Conservation (phyloP, 2,797 vertebrate species). For the Echeneis naucrates region DNA sequence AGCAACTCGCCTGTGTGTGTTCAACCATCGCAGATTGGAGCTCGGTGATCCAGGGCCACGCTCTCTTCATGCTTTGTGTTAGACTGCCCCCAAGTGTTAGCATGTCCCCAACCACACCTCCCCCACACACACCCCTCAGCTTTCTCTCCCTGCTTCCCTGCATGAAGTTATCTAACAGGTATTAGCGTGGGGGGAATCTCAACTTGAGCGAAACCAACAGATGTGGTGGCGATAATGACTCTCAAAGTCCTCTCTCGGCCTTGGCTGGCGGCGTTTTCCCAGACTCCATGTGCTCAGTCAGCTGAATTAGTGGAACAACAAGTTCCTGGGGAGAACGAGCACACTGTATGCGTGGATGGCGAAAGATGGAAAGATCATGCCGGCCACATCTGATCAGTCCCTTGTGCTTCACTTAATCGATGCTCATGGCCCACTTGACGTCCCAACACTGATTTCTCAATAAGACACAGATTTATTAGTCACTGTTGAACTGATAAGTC, state of each 20-base stretch:
- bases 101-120: neutral
- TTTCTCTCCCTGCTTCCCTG: constrained; percentile 17
- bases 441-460: constrained; percentile 14
- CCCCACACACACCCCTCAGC: neutral
- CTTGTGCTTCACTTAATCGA: constrained; percentile 32
- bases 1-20: constrained; percentile 40
- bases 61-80: constrained; percentile 60
- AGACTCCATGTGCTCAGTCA: constrained; percentile 70
- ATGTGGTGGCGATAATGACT: constrained; percentile 76
- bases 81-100: constrained; percentile 76
- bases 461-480: constrained; percentile 10
- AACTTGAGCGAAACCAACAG: constrained; percentile 74
- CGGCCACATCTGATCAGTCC: constrained; percentile 41
- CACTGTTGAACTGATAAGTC: constrained; percentile 10
- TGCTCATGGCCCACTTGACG: constrained; percentile 4
- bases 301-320: constrained; percentile 66
- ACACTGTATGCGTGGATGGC: constrained; percentile 44
- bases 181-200: constrained; percentile 44
- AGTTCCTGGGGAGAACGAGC: constrained; percentile 54
- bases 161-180: constrained; percentile 65
- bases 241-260: constrained; percentile 62
- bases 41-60: neutral
- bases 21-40: constrained; percentile 17
- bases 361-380: constrained; percentile 69
- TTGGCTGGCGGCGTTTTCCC: constrained; percentile 71